A percentile compares a stretch with the other conserved stretches of the same genome.
phyloP scores from a whole-genome alignment of 2,888 invertebrate genomes.

The Chrysina gloriosa region DNA sequence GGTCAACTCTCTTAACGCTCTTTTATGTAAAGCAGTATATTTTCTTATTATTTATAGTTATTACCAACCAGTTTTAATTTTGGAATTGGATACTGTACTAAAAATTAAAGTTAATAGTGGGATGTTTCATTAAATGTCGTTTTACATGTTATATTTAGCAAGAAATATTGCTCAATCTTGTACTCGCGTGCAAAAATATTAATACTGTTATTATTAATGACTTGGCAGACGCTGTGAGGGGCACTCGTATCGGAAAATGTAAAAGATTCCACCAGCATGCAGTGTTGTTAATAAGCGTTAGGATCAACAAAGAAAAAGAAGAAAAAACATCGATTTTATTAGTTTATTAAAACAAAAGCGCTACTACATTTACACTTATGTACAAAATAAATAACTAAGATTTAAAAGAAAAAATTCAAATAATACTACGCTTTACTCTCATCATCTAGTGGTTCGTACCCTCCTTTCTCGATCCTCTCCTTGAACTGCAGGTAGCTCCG shows the following conservation, averaged over 20 bases:
- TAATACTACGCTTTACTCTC: slow-evolving; percentile 53
- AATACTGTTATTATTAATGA: slow-evolving; percentile 1
- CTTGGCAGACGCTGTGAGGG: slow-evolving; percentile 7
- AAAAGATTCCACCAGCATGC: background rate
- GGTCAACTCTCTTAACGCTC: too few species aligned
- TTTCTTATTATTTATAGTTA: too few species aligned
- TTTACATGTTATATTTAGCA: slow-evolving; percentile 8
- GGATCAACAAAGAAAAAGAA: background rate
- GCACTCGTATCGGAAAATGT: slow-evolving; percentile 5
- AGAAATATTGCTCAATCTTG: background rate
- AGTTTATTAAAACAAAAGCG: slow-evolving; percentile 16
- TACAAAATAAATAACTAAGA: slow-evolving; percentile 32
- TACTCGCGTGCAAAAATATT: background rate
- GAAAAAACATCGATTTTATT: too few species aligned
- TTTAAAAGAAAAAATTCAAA: slow-evolving; percentile 39
- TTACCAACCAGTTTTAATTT: too few species aligned
- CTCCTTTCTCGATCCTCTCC: slow-evolving; percentile 85
- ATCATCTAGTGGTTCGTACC: slow-evolving; percentile 82
- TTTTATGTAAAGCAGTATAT: too few species aligned
- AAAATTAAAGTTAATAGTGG: too few species aligned
- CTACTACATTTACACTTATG: slow-evolving; percentile 43
- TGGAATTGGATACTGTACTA: too few species aligned
- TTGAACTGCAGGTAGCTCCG: slow-evolving; percentile 89
- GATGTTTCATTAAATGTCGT: too few species aligned
- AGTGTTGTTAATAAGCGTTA: background rate